These are phyloP conservation scores for Mechanitis mazaeus DNA, from an alignment of 2,888 invertebrate species.

Conservation along the genomic window DNA sequence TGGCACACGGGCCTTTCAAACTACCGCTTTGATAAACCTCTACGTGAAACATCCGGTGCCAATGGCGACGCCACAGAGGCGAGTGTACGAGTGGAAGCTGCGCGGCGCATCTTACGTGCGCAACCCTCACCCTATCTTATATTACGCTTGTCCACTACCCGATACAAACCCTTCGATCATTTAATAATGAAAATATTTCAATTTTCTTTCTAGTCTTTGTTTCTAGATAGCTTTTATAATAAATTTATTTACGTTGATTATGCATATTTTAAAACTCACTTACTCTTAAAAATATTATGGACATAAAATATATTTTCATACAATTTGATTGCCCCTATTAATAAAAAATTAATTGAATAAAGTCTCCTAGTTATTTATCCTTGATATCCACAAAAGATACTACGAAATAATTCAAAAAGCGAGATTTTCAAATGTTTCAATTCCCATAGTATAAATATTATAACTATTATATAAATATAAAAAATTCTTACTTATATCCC, in stretches of 20 bases:
- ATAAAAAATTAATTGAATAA: not conserved
- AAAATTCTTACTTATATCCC: conserved; percentile 63
- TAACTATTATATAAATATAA: not conserved
- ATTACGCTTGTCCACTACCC: conserved; percentile 9
- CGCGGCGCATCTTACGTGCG: conserved; percentile 69
- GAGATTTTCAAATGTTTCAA: not conserved
- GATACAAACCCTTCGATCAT: not conserved
- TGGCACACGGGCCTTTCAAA: conserved; percentile 42
- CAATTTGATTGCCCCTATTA: too few relatives aligned
- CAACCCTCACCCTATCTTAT: conserved; percentile 61
- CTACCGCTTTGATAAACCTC: conserved; percentile 43
- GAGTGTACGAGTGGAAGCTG: conserved; percentile 59
- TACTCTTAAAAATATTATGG: too few relatives aligned
- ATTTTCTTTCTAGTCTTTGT: not conserved
- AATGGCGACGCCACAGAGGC: conserved; percentile 65
- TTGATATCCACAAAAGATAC: not conserved
- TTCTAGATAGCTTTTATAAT: too few relatives aligned
- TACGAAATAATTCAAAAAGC: not conserved
- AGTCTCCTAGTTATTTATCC: not conserved
- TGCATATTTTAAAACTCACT: too few relatives aligned
- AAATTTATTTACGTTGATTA: too few relatives aligned
- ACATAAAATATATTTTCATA: too few relatives aligned
- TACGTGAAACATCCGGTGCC: conserved; percentile 50
- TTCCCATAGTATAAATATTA: too few relatives aligned
- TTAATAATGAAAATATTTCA: not conserved